Conservation (phyloP, 2,113 vertebrate genomes). For the Elephas maximus region DNA sequence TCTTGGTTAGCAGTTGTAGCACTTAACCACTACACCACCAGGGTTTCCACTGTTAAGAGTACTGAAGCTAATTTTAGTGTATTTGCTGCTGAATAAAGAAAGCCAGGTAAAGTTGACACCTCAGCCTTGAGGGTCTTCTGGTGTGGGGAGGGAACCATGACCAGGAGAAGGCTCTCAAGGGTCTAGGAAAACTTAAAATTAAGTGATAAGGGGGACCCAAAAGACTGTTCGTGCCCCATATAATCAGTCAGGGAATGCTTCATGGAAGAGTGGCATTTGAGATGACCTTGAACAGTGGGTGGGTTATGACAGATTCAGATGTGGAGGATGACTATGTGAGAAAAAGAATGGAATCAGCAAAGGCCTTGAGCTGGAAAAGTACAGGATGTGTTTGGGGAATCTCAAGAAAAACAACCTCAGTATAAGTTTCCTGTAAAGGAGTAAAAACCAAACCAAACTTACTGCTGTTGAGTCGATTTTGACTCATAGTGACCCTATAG, state of each 20-base stretch:
- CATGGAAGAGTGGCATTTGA: slow-evolving; percentile 1
- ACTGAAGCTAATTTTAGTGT: neutral
- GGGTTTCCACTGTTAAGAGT: neutral
- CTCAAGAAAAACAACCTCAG: slow-evolving; percentile 44
- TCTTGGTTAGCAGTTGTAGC: no score
- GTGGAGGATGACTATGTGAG: slow-evolving; percentile 47
- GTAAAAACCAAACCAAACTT: neutral
- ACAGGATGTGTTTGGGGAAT: slow-evolving; percentile 68
- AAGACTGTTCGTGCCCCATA: neutral
- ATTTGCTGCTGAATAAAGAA: neutral
- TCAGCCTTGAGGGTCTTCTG: neutral
- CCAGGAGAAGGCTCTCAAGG: neutral
- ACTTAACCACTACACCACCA: no score
- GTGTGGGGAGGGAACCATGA: neutral
- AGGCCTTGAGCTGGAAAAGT: slow-evolving; percentile 74
- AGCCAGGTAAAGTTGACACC: neutral
- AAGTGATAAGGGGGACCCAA: neutral
- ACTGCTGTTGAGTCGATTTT: no score
- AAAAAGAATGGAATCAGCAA: slow-evolving; percentile 34
- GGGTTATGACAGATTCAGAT: slow-evolving; percentile 47
- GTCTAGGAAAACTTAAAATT: neutral
- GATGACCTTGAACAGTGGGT: slow-evolving; percentile 4
- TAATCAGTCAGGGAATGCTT: neutral
- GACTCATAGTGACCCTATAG: no score
- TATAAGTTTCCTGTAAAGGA: slow-evolving; percentile 54